phyloP scores from a whole-genome alignment of 1,140 invertebrate genomes.

The Bombus huntii region DNA sequence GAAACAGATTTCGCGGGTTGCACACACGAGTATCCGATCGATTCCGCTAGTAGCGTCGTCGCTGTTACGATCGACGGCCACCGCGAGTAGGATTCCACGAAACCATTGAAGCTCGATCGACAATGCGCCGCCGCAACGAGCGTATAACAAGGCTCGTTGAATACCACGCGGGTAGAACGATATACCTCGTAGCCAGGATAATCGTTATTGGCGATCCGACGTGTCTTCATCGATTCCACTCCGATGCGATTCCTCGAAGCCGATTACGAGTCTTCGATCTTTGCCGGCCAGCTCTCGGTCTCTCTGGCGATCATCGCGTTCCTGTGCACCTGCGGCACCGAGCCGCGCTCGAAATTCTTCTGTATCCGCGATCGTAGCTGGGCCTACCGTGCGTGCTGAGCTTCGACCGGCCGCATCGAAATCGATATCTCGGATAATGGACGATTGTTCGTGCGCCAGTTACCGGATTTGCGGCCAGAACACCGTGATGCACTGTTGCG shows the following conservation, averaged over 20 bases:
- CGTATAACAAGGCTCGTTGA: conserved; percentile 61
- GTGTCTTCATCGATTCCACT: conserved; percentile 67
- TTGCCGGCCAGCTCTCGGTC: not conserved
- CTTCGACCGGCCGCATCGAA: not conserved
- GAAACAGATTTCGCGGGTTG: not conserved
- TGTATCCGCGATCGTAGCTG: not conserved
- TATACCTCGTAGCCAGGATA: conserved; percentile 56
- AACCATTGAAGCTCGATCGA: conserved; percentile 57
- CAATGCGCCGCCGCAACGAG: conserved; percentile 59
- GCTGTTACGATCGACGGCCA: conserved; percentile 50
- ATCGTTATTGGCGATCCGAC: conserved; percentile 66
- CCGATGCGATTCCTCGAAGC: conserved; percentile 62
- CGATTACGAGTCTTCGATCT: conserved; percentile 59
- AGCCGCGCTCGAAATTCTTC: conserved; percentile 29
- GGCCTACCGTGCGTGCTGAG: not conserved
- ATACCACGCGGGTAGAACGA: conserved; percentile 41
- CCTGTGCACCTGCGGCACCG: conserved; percentile 29
- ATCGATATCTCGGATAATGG: conserved; percentile 29
- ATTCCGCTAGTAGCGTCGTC: conserved; percentile 41
- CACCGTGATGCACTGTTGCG: not conserved
- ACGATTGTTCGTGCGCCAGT: conserved; percentile 12
- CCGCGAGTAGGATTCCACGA: conserved; percentile 54
- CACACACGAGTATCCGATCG: not conserved
- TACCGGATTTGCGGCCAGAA: conserved; percentile 7
- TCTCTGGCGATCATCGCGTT: conserved; percentile 33